Evolutionary conservation across 2,888 invertebrate species (phyloP).

Genomic region (Drosophila subquinaria): DNA sequence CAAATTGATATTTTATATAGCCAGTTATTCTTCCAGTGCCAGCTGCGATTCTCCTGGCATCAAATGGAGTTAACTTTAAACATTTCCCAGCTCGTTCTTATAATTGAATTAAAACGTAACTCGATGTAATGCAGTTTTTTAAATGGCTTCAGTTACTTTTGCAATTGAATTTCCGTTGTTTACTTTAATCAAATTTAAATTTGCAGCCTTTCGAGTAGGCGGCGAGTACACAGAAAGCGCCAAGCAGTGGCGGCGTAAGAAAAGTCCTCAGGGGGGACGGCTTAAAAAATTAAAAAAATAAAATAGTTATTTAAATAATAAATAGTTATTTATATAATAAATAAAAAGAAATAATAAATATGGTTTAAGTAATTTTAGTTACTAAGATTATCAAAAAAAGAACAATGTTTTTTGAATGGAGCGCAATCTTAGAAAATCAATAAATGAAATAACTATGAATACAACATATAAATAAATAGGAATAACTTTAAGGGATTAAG

Average conservation of each 20-base stretch:
- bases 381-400: too few species aligned
- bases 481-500: too few species aligned
- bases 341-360: not conserved
- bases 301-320: not conserved
- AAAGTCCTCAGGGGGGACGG: not conserved
- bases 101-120: constrained; percentile 42
- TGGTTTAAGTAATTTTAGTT: too few species aligned
- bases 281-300: not conserved
- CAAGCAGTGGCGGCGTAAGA: constrained; percentile 30
- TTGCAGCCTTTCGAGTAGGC: constrained; percentile 48
- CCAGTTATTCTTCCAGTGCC: not conserved
- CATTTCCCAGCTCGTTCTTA: constrained; percentile 14
- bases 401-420: too few species aligned
- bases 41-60: constrained; percentile 4
- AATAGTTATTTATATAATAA: not conserved
- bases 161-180: constrained; percentile 68
- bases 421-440: too few species aligned
- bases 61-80: not conserved
- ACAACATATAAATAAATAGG: too few species aligned
- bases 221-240: constrained; percentile 34
- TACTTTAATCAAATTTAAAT: constrained; percentile 73
- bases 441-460: too few species aligned
- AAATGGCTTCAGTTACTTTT: constrained; percentile 34
- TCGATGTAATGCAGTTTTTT: constrained; percentile 17
- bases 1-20: not conserved